These are phyloP conservation scores for Oopsacas minuta DNA, from an alignment of 37 sponge, comb jelly and placozoan genomes.

Conservation along the genomic window DNA sequence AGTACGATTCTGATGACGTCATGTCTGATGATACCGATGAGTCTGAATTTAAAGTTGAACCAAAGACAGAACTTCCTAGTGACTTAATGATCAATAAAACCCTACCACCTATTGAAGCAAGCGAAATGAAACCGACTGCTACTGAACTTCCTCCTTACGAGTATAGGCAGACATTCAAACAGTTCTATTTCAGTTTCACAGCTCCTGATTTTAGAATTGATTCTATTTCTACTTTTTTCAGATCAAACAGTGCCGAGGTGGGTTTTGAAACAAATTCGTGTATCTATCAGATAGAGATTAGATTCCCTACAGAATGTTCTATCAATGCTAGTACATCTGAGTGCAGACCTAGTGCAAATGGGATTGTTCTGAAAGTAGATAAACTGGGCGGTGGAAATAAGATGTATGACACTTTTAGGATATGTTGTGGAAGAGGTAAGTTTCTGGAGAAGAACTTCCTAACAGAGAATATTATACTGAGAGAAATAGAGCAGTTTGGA, in stretches of 20 bases:
- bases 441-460: neutral
- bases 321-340: neutral
- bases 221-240: neutral
- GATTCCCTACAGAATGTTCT: neutral
- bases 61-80: neutral
- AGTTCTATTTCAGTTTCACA: conserved; percentile 3
- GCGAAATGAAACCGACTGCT: neutral
- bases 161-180: conserved; percentile 15
- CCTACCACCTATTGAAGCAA: neutral
- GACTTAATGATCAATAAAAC: neutral
- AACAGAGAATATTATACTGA: neutral
- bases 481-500: neutral
- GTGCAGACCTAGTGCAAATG: neutral
- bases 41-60: neutral
- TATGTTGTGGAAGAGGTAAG: neutral
- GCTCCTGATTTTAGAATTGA: neutral
- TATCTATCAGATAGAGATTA: neutral
- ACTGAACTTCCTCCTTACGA: neutral
- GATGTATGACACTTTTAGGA: conserved; percentile 4
- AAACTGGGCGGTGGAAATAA: neutral
- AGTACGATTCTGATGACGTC: neutral
- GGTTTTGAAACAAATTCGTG: neutral
- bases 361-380: neutral
- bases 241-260: neutral
- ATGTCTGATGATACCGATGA: neutral